Evolutionary conservation across 2,113 vertebrate genomes (phyloP).

Genomic region (Dolichallabes microphthalmus): DNA sequence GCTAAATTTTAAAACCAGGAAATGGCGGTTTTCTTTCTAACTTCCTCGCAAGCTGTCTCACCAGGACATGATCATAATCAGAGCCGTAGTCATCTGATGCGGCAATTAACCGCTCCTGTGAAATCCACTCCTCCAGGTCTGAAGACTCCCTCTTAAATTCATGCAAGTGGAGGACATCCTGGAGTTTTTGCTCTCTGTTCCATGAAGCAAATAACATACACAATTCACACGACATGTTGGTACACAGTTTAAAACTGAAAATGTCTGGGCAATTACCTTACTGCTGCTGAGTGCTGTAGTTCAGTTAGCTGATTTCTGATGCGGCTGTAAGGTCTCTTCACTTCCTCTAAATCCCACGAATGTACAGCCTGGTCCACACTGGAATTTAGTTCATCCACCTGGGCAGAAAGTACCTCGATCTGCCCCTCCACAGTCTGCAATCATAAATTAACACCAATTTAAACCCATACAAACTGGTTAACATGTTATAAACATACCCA

Average conservation of each 20-base stretch:
- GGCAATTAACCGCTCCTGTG: conserved; percentile 70
- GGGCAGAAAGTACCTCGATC: conserved; percentile 64
- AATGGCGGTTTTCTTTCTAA: neutral
- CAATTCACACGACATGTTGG: neutral
- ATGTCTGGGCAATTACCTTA: conserved; percentile 67
- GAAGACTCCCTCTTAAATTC: conserved; percentile 78
- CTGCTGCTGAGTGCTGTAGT: conserved; percentile 69
- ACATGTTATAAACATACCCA: neutral
- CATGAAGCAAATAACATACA: neutral
- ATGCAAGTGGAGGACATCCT: conserved; percentile 76
- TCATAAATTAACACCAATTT: neutral
- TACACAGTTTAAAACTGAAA: neutral
- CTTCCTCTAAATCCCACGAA: conserved; percentile 65
- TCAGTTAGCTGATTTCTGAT: conserved; percentile 68
- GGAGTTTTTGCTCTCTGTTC: conserved; percentile 62
- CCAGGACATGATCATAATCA: conserved; percentile 77
- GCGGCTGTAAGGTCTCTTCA: conserved; percentile 66
- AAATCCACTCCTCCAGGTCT: conserved; percentile 80
- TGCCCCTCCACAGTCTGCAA: conserved; percentile 65
- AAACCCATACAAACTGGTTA: neutral
- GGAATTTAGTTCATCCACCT: conserved; percentile 62
- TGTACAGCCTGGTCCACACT: conserved; percentile 62
- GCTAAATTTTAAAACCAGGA: neutral
- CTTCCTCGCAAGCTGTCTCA: conserved; percentile 57
- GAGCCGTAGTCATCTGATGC: conserved; percentile 76